These are phyloP conservation scores for Gymnorhina tibicen DNA, from an alignment of 2,113 vertebrate species.

Conservation along the genomic window DNA sequence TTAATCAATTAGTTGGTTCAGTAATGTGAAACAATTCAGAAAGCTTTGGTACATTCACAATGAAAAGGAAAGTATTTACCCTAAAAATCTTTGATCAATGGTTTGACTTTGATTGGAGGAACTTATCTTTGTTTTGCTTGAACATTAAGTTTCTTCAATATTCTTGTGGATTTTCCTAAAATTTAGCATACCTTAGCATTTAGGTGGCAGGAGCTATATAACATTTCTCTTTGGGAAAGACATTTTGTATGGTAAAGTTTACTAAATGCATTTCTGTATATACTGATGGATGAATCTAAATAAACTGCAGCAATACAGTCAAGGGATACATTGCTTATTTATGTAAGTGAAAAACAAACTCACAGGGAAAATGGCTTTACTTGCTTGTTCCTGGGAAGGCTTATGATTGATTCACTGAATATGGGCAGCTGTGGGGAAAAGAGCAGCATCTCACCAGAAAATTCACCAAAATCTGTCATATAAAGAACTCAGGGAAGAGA, in stretches of 20 bases:
- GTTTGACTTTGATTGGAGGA: background rate
- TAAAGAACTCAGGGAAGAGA: background rate
- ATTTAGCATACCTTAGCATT: background rate
- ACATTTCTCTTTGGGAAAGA: background rate
- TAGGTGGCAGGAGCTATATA: background rate
- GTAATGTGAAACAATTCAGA: background rate
- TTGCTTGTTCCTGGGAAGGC: background rate
- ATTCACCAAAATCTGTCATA: background rate
- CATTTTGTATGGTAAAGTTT: background rate
- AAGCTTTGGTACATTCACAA: background rate
- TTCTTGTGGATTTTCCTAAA: background rate
- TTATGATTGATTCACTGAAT: background rate
- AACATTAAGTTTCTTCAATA: background rate
- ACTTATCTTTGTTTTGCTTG: background rate
- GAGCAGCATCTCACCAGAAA: background rate
- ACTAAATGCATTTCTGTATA: background rate
- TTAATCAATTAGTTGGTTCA: background rate
- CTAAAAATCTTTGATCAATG: background rate
- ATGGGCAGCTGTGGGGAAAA: background rate
- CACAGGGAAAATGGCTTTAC: background rate
- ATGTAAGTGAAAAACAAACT: background rate
- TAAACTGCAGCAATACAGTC: background rate
- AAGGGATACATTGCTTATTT: background rate
- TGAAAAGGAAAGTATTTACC: background rate
- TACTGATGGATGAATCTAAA: background rate